Evolutionary conservation across 2,797 vertebrate genomes (phyloP).

Genomic region (Zenarchopterus dispar): DNA sequence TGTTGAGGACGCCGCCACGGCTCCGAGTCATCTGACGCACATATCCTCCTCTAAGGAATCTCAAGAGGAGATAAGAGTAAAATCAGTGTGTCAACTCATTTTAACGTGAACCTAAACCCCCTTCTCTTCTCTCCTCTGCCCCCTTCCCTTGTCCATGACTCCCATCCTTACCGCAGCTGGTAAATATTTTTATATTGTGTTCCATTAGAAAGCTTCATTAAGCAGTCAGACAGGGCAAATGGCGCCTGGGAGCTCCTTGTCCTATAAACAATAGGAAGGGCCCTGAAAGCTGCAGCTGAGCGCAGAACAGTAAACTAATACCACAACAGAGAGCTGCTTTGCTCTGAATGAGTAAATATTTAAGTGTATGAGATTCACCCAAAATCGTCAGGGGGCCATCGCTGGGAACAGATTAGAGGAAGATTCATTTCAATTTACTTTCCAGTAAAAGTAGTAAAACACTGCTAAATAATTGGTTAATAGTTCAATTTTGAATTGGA

Average conservation of each 20-base stretch:
- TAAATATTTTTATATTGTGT: slow-evolving; percentile 85
- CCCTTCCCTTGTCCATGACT: slow-evolving; percentile 39
- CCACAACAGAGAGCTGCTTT: slow-evolving; percentile 69
- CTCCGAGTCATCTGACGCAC: slow-evolving; percentile 47
- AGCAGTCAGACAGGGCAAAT: slow-evolving; percentile 76
- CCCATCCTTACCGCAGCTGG: slow-evolving; percentile 68
- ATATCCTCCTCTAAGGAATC: slow-evolving; percentile 33
- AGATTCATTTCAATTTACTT: slow-evolving; percentile 17
- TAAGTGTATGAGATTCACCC: slow-evolving; percentile 72
- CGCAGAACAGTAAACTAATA: slow-evolving; percentile 69
- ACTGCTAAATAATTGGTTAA: no score
- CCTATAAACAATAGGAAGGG: slow-evolving; percentile 81
- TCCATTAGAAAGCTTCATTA: slow-evolving; percentile 83
- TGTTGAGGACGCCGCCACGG: slow-evolving; percentile 32
- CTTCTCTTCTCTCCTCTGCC: slow-evolving; percentile 19
- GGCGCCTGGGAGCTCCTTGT: slow-evolving; percentile 79
- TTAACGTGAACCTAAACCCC: slow-evolving; percentile 37
- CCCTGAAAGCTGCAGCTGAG: slow-evolving; percentile 75
- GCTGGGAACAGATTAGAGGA: slow-evolving; percentile 16
- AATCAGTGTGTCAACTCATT: slow-evolving; percentile 50
- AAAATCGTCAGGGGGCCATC: slow-evolving; percentile 40
- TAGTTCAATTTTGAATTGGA: no score
- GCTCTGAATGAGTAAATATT: slow-evolving; percentile 79
- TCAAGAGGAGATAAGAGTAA: slow-evolving; percentile 47
- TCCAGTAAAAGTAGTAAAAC: slow-evolving; percentile 1